Conservation (phyloP, 2,797 vertebrate genomes). For the Melanotaenia parkinsoni region DNA sequence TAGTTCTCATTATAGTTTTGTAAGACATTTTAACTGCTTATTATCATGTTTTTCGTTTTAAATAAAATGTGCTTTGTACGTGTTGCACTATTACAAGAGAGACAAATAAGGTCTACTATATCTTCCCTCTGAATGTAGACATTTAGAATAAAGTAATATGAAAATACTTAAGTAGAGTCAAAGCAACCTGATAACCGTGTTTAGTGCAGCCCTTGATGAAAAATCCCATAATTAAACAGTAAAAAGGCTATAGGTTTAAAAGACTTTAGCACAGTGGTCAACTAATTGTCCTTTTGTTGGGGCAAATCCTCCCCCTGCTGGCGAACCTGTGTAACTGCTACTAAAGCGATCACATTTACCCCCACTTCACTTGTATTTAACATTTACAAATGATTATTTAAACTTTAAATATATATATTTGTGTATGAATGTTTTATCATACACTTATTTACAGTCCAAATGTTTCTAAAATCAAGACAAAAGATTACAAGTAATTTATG, state of each 20-base stretch:
- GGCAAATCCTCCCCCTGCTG: constrained; percentile 71
- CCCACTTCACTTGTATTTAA: not conserved
- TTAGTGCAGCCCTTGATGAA: not conserved
- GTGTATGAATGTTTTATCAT: not conserved
- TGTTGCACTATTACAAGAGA: not conserved
- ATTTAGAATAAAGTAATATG: not conserved
- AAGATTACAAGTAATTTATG: not conserved
- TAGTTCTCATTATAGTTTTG: not conserved
- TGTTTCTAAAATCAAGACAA: not conserved
- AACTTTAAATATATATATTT: not conserved
- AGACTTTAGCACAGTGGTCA: not conserved
- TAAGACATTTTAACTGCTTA: not conserved
- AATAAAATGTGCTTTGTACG: not conserved
- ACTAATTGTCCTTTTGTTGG: constrained; percentile 15
- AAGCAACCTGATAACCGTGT: not conserved
- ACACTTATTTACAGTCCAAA: not conserved
- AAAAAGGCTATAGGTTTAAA: not conserved
- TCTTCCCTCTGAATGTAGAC: not conserved
- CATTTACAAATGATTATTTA: not conserved
- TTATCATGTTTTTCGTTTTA: not conserved
- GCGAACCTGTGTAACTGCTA: constrained; percentile 35
- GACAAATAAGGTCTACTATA: not conserved
- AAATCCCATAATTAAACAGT: not conserved
- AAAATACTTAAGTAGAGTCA: not conserved
- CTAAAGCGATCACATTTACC: not conserved